Conservation (phyloP, 2,888 invertebrate genomes). For the Pyrrhia umbra region DNA sequence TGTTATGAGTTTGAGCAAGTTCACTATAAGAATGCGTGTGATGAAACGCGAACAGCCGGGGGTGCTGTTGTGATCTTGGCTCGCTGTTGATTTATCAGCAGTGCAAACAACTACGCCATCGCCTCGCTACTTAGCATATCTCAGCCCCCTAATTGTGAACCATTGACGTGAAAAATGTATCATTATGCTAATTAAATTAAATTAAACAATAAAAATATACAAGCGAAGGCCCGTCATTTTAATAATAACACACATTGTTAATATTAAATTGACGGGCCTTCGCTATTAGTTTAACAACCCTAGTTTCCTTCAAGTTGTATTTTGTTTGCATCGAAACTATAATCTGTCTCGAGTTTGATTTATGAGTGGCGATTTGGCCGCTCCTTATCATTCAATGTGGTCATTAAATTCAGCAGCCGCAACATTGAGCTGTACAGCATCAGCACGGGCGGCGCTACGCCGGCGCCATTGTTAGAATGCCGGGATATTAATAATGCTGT, state of each 20-base stretch:
- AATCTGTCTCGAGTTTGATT: slow-evolving; percentile 70
- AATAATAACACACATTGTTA: too few relatives aligned
- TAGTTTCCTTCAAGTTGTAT: slow-evolving; percentile 64
- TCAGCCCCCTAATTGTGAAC: slow-evolving; percentile 52
- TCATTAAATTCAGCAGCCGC: slow-evolving; percentile 62
- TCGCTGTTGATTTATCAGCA: slow-evolving; percentile 73
- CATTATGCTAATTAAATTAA: too few relatives aligned
- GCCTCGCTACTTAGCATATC: slow-evolving; percentile 54
- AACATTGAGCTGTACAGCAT: slow-evolving; percentile 49
- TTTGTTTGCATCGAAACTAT: slow-evolving; percentile 66
- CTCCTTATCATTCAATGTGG: slow-evolving; percentile 73
- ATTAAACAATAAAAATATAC: too few relatives aligned
- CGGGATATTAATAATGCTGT: slow-evolving; percentile 50
- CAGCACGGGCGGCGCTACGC: slow-evolving; percentile 22
- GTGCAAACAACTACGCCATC: slow-evolving; percentile 70
- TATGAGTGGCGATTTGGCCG: slow-evolving; percentile 72
- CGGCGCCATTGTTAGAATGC: slow-evolving; percentile 30
- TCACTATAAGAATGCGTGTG: slow-evolving; percentile 62
- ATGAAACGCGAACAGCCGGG: slow-evolving; percentile 68
- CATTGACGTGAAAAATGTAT: slow-evolving; percentile 20
- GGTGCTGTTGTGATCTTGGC: slow-evolving; percentile 62
- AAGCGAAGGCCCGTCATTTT: too few relatives aligned
- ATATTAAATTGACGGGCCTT: neutral
- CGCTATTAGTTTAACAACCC: slow-evolving; percentile 65
- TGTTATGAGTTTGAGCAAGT: slow-evolving; percentile 38